Evolutionary conservation across 2,797 vertebrate genomes (phyloP).

Genomic region (Cyprinodon diabolis): DNA sequence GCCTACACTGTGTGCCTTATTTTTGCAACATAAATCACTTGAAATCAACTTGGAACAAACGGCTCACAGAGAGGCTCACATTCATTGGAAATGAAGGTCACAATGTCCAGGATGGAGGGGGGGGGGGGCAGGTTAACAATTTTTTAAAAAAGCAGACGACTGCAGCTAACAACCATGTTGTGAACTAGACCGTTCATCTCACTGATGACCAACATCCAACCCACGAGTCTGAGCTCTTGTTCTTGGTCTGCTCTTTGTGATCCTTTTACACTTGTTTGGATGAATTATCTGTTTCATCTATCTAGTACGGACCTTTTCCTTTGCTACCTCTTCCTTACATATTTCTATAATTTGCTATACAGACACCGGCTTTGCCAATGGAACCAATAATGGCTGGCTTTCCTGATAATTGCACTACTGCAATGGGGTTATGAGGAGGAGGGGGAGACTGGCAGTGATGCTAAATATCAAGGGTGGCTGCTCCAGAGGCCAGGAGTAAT

Average conservation of each 20-base stretch:
- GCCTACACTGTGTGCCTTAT: neutral
- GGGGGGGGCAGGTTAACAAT: neutral
- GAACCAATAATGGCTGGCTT: conserved; percentile 57
- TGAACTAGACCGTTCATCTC: conserved; percentile 12
- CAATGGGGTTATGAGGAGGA: conserved; percentile 47
- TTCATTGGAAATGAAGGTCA: conserved; percentile 18
- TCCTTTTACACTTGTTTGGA: conserved; percentile 28
- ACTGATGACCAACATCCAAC: conserved; percentile 27
- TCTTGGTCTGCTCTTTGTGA: conserved; percentile 31
- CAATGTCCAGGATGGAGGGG: neutral
- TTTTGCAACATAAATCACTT: conserved; percentile 11
- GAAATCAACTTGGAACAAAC: conserved; percentile 4
- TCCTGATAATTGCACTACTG: conserved; percentile 47
- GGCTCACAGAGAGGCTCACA: neutral
- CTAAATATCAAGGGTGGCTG: conserved; percentile 61
- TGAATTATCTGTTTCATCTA: conserved; percentile 16
- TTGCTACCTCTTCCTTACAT: conserved; percentile 9
- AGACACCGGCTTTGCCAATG: conserved; percentile 36
- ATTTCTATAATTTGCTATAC: conserved; percentile 37
- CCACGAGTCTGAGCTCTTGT: conserved; percentile 26
- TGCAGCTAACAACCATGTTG: conserved; percentile 3
- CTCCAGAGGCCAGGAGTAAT: conserved; percentile 53
- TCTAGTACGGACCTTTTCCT: neutral
- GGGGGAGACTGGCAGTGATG: conserved; percentile 43
- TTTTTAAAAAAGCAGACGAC: neutral